Evolutionary conservation across 2,888 invertebrate species (phyloP), one percentile per base, ranked within the genome.

Genomic region (Mongoloraphidia duomilia): DNA sequence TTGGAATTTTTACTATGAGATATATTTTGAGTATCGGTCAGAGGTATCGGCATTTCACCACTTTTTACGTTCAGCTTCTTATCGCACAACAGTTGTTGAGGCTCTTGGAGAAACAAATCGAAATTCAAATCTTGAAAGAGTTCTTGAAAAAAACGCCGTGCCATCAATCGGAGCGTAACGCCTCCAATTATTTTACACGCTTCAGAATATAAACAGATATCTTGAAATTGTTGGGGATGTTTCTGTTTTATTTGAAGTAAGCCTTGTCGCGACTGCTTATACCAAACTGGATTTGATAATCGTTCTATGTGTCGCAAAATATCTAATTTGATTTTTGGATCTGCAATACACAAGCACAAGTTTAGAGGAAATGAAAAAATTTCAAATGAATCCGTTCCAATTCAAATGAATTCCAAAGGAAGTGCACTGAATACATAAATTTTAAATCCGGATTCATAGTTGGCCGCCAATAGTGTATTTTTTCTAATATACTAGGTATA

Each of bases 121-220:
- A 87, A 90, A 60, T 76, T 73, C 26, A 88, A 75, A 62, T 95
- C 95, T 46, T 90, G 74, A 67, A 96, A 96, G 37, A 96, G 72
- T 66, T 96, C 96, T 65, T 96, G 95, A 34, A 96, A 72, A 66
- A 94, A 90, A 49, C 92, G 77, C 10, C 95, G 75, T 3, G 91
- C 83, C 52, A 79, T 77, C 61, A 93, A 72, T 61, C 91, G 79
- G 67, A 90, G 93, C 41, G 84, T 82, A 64, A 83, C 84, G 47
- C 79, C 76, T 1, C 86, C 80, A 49, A 95, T 71, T 49, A 88
- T 73, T 53, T 79, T 80, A 64, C 88, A 84, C 11, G 93, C 83
- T 66, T 96, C 95, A 0, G 92, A 93, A 70, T 92, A 96, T 13
- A 95, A 76, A 67, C 96, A 96, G 51, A 88, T 73, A 63, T 91